These are phyloP conservation scores for Eupsilia transversa DNA, from an alignment of 2,888 invertebrate genomes.

Conservation along the genomic window DNA sequence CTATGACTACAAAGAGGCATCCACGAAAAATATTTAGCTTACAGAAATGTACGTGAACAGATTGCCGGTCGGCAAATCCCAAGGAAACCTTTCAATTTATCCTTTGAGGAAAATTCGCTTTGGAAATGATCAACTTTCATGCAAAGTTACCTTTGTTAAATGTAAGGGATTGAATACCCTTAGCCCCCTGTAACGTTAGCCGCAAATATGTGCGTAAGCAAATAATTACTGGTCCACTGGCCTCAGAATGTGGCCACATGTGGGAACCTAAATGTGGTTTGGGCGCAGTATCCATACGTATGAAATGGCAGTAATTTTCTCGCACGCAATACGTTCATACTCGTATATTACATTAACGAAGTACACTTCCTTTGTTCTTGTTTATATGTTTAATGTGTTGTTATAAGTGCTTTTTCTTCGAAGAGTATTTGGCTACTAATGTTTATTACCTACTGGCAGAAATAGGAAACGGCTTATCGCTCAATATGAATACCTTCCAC, in stretches of 20 bases:
- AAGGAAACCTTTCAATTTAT: constrained; percentile 63
- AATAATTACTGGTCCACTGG: constrained; percentile 56
- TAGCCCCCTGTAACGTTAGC: constrained; percentile 47
- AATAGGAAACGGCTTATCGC: background rate
- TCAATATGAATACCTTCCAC: background rate
- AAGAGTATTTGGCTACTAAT: background rate
- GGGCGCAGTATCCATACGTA: constrained; percentile 39
- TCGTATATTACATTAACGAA: constrained; percentile 16
- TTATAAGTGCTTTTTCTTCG: constrained; percentile 11
- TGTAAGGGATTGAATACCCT: constrained; percentile 58
- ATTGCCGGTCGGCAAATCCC: constrained; percentile 56
- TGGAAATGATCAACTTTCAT: constrained; percentile 65
- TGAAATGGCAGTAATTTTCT: constrained; percentile 39
- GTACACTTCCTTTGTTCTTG: constrained; percentile 28
- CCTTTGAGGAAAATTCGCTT: constrained; percentile 62
- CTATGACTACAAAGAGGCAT: constrained; percentile 40
- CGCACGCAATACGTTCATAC: constrained; percentile 37
- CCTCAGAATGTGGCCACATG: constrained; percentile 50
- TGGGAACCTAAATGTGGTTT: constrained; percentile 57
- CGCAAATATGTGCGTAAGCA: constrained; percentile 57
- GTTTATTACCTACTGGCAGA: background rate
- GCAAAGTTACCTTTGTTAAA: constrained; percentile 61
- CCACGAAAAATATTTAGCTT: constrained; percentile 56
- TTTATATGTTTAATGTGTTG: constrained; percentile 5
- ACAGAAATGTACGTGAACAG: constrained; percentile 52